Conservation (phyloP, 2,888 invertebrate genomes). For the Habrosyne pyritoides region DNA sequence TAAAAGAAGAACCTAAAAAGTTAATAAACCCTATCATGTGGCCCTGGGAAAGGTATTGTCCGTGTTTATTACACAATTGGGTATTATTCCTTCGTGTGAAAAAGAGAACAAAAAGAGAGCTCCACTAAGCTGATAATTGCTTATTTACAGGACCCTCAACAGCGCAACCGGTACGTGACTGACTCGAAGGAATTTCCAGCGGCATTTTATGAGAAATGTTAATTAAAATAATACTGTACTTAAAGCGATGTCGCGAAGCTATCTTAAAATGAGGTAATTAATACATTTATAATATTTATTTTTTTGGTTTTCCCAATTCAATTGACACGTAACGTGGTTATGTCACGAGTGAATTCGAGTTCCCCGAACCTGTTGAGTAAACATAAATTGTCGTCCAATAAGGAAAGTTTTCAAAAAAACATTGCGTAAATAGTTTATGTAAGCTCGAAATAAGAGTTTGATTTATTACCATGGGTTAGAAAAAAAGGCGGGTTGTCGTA, state of each 20-base stretch:
- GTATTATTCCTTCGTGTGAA: constrained; percentile 43
- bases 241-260: constrained; percentile 9
- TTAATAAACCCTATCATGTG: constrained; percentile 39
- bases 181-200: constrained; percentile 28
- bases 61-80: constrained; percentile 66
- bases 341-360: neutral
- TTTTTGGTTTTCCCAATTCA: neutral
- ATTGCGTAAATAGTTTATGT: neutral
- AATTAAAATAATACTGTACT: constrained; percentile 33
- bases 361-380: neutral
- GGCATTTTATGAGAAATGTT: constrained; percentile 39
- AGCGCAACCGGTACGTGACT: constrained; percentile 31
- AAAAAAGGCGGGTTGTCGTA: neutral
- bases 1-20: neutral
- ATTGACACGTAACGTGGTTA: neutral
- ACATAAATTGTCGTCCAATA: neutral
- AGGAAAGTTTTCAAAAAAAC: neutral
- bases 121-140: constrained; percentile 60
- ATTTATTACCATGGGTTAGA: neutral
- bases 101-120: constrained; percentile 57
- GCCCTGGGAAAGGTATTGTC: constrained; percentile 50
- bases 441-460: neutral
- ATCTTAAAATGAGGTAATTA: neutral
- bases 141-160: constrained; percentile 51
- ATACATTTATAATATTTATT: neutral